These are phyloP conservation scores for Salpingus planirostris DNA, from an alignment of 2,888 invertebrate genomes.

Conservation along the genomic window DNA sequence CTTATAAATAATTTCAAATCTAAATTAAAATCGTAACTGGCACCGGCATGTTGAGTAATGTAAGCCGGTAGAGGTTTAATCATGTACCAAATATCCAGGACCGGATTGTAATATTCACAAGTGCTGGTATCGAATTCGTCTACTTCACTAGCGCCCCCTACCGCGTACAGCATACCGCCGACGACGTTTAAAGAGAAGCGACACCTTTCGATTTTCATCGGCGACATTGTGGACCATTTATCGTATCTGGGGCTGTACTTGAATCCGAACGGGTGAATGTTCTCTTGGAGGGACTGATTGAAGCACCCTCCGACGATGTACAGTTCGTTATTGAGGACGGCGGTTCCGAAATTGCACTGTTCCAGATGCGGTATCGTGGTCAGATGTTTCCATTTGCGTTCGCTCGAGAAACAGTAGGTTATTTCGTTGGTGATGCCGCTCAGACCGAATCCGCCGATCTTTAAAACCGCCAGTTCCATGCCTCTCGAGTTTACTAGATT, in stretches of 20 bases:
- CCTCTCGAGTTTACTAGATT: slow-evolving; percentile 53
- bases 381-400: slow-evolving; percentile 53
- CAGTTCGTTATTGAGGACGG: slow-evolving; percentile 57
- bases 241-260: slow-evolving; percentile 49
- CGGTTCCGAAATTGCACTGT: slow-evolving; percentile 64
- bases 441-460: slow-evolving; percentile 61
- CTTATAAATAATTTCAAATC: slow-evolving; percentile 42
- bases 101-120: slow-evolving; percentile 54
- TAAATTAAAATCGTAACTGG: slow-evolving; percentile 39
- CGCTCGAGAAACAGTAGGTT: slow-evolving; percentile 52
- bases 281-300: slow-evolving; percentile 57
- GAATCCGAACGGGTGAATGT: slow-evolving; percentile 65
- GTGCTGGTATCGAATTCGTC: slow-evolving; percentile 44
- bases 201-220: slow-evolving; percentile 57
- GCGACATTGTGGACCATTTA: slow-evolving; percentile 59
- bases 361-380: slow-evolving; percentile 65
- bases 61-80: slow-evolving; percentile 48
- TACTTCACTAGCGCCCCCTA: slow-evolving; percentile 55
- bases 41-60: slow-evolving; percentile 52
- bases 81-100: slow-evolving; percentile 49
- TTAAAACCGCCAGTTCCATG: slow-evolving; percentile 58
- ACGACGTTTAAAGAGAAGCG: slow-evolving; percentile 56
- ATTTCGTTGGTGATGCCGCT: slow-evolving; percentile 59
- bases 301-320: slow-evolving; percentile 66
- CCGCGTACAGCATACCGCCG: slow-evolving; percentile 48